Base-by-base conservation (phyloP, 2,888 invertebrate genomes). In the Silvanus unidentatus region DNA sequence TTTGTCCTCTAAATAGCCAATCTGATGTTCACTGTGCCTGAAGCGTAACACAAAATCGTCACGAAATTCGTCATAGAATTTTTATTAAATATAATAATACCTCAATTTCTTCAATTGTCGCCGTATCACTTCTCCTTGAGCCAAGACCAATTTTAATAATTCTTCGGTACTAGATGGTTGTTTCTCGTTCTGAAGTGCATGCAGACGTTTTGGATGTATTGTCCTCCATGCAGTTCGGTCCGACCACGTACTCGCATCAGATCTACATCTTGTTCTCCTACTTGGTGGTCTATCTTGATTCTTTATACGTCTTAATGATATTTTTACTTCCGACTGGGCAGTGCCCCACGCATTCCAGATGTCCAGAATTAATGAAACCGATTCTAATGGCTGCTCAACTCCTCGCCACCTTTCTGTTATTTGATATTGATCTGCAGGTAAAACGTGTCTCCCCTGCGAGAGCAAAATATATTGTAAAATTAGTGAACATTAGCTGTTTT, bases 331-430 rank as follows among this genome's bases (percentile, higher is more conserved):
- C 61, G 76, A 73, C 70, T 80, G 77, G 47, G 82, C 81, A 57
- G 79, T 77, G 44, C 87, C 88, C 89, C 89, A 90, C 16, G 88
- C 85, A 48, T 83, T 83, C 77, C 88, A 79, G 40, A 90, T 84
- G 62, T 87, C 86, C 45, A 88, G 73, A 50, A 89, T 85, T 45
- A 81, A 79, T 39, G 85, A 83, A 58, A 82, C 79, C 22, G 83
- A 81, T 44, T 81, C 84, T 53, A 86, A 72, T 40, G 80, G 84
- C 58, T 81, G 79, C 71, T 86, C 88, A 45, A 89, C 84, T 58
- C 86, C 84, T 64, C 88, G 75, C 86, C 87, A 83, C 63, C 85
- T 70, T 70, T 88, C 88, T 30, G 86, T 84, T 61, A 88, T 78
- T 65, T 84, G 81, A 77, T 86, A 88, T 47, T 68, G 62, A 48